These are phyloP conservation scores for Danionella dracula DNA, from an alignment of 2,797 vertebrate species.

Conservation along the genomic window DNA sequence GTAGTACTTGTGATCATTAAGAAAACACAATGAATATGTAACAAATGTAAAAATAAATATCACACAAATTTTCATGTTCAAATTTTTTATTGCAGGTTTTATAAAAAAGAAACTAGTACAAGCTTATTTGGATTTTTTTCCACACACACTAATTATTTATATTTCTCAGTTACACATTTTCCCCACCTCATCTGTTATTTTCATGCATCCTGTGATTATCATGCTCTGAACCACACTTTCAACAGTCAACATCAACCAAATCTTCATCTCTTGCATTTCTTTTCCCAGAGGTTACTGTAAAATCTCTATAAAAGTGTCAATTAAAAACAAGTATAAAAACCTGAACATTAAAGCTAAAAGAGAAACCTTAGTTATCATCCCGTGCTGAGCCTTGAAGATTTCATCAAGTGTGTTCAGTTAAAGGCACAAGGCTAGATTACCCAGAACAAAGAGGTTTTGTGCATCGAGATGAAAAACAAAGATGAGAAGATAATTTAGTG, in stretches of 20 bases:
- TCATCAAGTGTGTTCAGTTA: constrained; percentile 34
- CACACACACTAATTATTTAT: constrained; percentile 56
- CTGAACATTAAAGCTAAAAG: constrained; percentile 59
- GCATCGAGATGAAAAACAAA: constrained; percentile 16
- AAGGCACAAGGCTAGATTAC: constrained; percentile 34
- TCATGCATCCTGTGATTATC: constrained; percentile 53
- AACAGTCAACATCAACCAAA: constrained; percentile 22
- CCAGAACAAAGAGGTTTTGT: neutral
- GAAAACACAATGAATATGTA: too few species aligned
- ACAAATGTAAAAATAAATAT: too few species aligned
- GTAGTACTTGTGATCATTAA: too few species aligned
- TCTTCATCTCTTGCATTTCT: constrained; percentile 23
- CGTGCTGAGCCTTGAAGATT: constrained; percentile 18
- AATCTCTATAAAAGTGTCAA: constrained; percentile 32
- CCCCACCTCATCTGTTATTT: constrained; percentile 50
- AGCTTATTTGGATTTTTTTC: constrained; percentile 71
- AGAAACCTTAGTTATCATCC: constrained; percentile 26
- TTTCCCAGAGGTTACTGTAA: constrained; percentile 24
- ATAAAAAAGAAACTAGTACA: constrained; percentile 66
- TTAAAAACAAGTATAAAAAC: constrained; percentile 60
- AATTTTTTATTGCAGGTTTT: constrained; percentile 63
- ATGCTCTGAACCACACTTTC: constrained; percentile 64
- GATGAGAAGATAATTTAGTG: constrained; percentile 9
- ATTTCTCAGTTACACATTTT: constrained; percentile 56
- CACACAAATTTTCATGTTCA: constrained; percentile 31